phyloP scores from a whole-genome alignment of 2,888 invertebrate genomes.

The Hesperia comma region DNA sequence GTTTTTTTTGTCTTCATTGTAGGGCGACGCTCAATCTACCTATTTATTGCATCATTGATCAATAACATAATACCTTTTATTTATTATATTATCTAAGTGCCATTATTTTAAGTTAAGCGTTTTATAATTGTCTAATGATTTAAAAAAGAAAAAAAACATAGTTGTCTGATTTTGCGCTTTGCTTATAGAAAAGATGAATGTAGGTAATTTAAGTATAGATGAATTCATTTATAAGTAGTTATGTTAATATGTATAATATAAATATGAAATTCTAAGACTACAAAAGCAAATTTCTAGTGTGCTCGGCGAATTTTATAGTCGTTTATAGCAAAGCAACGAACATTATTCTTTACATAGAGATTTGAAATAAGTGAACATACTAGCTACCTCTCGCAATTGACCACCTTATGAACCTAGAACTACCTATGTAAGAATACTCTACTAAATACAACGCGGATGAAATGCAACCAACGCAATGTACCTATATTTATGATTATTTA shows the following conservation, averaged over 20 bases:
- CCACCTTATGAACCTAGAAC: constrained; percentile 73
- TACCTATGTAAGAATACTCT: constrained; percentile 54
- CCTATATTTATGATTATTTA: constrained; percentile 12
- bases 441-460: constrained; percentile 50
- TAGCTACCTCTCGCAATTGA: constrained; percentile 71
- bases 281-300: constrained; percentile 67
- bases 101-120: constrained; percentile 12
- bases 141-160: constrained; percentile 1
- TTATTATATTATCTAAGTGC: constrained; percentile 19
- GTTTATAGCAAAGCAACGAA: constrained; percentile 68
- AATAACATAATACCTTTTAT: constrained; percentile 18
- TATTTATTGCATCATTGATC: constrained; percentile 12
- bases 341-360: constrained; percentile 57
- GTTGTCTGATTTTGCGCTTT: constrained; percentile 7
- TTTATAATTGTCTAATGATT: constrained; percentile 8
- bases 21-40: too few relatives aligned
- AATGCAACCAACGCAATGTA: constrained; percentile 40
- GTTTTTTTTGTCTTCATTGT: too few relatives aligned
- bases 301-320: constrained; percentile 55
- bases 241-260: constrained; percentile 33
- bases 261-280: constrained; percentile 59
- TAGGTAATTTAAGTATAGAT: constrained; percentile 35
- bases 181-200: constrained; percentile 10
- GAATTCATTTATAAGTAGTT: constrained; percentile 37
- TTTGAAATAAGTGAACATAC: constrained; percentile 57